Evolutionary conservation across 1,140 invertebrate species (phyloP).

Genomic region (Philotrypesis tridentata): DNA sequence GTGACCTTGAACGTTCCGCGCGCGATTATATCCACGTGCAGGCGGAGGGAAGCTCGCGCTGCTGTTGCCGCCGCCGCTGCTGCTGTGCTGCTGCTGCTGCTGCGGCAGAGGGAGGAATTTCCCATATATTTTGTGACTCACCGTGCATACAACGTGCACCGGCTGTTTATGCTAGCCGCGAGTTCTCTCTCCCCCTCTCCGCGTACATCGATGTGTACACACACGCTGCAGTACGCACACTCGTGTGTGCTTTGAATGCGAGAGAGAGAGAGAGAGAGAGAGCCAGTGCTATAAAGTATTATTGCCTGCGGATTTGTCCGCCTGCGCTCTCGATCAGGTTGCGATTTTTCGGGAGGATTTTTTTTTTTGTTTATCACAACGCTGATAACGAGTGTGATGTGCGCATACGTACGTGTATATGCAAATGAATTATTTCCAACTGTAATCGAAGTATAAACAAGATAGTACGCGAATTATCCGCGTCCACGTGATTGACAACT

Average conservation of each 20-base stretch:
- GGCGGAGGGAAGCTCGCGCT: neutral
- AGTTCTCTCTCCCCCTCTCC: neutral
- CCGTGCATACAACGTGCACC: neutral
- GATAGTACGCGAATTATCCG: neutral
- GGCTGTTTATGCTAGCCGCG: constrained; percentile 14
- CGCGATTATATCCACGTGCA: constrained; percentile 36
- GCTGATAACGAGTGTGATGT: too few species aligned
- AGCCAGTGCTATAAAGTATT: too few species aligned
- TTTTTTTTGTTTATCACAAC: too few species aligned
- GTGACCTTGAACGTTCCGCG: constrained; percentile 40
- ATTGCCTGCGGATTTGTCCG: neutral
- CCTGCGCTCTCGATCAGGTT: too few species aligned
- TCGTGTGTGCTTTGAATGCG: neutral
- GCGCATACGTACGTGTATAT: neutral
- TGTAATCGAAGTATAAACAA: neutral
- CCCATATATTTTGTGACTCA: constrained; percentile 39
- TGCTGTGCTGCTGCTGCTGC: too few species aligned
- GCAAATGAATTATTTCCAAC: neutral
- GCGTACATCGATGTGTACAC: neutral
- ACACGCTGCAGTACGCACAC: too few species aligned
- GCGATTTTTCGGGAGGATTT: too few species aligned
- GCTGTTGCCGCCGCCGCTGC: too few species aligned
- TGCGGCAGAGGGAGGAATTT: constrained; percentile 18
- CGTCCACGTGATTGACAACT: neutral
- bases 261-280: too few species aligned